Evolutionary conservation across 2,888 invertebrate species (phyloP), one percentile per base, ranked within the genome.

Genomic region (Chirona hameri): DNA sequence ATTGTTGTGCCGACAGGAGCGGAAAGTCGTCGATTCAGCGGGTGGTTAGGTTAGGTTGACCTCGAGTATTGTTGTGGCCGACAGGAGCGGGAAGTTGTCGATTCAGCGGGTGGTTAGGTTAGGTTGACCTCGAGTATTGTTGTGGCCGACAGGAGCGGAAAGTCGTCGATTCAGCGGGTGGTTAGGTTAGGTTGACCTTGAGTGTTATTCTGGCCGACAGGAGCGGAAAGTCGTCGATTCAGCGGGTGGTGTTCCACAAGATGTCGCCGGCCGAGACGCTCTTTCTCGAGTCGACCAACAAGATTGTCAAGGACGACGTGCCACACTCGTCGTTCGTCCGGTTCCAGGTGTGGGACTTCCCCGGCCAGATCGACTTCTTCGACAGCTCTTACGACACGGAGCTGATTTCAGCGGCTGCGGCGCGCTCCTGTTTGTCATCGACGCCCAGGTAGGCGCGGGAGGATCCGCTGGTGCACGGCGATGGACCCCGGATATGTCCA

Each of bases 211-310:
- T n/a, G n/a, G n/a, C n/a, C 91, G 91, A 85, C 87, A 95, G 99
- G 88, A 98, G 98, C 87, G 99, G 99, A 81, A 99, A 99, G 89
- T 98, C 99, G 82, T 99, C 99, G 0, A 99, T 99, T 87, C 97
- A 98, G 88, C 99, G 99, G 91, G 99, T 99, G 9, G 99, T 99
- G n/a, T 99, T 99, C 88, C 99, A 99, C 89, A 99, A 99, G 90
- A 99, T 99, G 97, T 98, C 99, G 3, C 99, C 99, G 1, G 99
- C 99, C 90, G 99, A 99, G 90, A 99, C 99, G 0, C 90, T 99
- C 82, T 99, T 99, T 88, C 90, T 99, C 85, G 99, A 99, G 89
- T 98, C 98, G 85, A 99, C 99, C 81, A 98, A 97, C 88, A 97
- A 99, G 91, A 97, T 99, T 86, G 95, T 97, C 5, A 98, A 98